Base-by-base conservation (phyloP, 1,140 invertebrate species). In the Drosophila triauraria region DNA sequence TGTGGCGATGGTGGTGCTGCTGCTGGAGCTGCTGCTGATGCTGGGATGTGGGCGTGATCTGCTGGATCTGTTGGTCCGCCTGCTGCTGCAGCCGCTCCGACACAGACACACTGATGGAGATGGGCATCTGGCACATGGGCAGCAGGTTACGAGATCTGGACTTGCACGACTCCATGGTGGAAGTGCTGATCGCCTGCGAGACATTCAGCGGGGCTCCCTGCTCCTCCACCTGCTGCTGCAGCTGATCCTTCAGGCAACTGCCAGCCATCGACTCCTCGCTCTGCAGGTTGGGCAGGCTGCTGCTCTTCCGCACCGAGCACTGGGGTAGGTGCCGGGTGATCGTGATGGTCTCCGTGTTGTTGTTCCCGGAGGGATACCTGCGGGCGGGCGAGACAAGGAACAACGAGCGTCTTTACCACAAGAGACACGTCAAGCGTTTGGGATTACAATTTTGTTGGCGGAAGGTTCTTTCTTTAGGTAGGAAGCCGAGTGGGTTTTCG, bases 321-420 rank as follows among this genome's bases (percentile, higher is more conserved):
- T 92, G 82, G 25, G 82, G 91, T 60, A 91, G 50, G 42, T 91
- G 91, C 10, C 83, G 68, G 27, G 82, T 83, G 7, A 91, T 77
- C n/a, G 87, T 81, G 17, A 90, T 85, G 25, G 84, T 92, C 20
- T 83, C 80, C 50, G 76, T 75, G 92, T 97, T 96, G 82, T 97
- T 97, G 85, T 97, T 97, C 58, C 96, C 96, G 38, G 96, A 97
- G 20, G 96, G 96, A 93, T 96, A 95, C 86, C 96, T 95, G 80
- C 78, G 76, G 42, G 64, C 59, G 79, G 87, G 82, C 61, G 86
- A 86, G 5, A 91, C 53, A 71, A 86, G 75, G n/a, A 82, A 47
- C 70, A 90, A 70, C 85, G 85, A 90, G 85, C 85, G 85, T 90
- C 85, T 90, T 91, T 91, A 90, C 69, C 80, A 86, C 63, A 71